Percentiles rank a stretch among this genome's conserved stretches.
phyloP scores from a whole-genome alignment of 2,888 invertebrate species.

The Phalera bucephala region DNA sequence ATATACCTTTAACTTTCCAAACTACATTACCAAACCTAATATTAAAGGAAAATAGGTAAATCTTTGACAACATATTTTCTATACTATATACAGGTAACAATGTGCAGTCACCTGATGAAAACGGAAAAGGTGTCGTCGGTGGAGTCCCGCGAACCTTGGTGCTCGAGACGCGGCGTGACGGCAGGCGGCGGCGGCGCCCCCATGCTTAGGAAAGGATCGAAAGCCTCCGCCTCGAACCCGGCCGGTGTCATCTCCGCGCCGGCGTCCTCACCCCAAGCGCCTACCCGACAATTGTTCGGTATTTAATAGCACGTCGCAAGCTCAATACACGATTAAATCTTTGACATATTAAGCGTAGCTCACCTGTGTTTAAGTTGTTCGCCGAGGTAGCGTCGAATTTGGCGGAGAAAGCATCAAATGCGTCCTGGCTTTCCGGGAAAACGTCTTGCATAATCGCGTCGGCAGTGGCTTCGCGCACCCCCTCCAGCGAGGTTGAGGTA shows the following conservation, averaged over 20 bases:
- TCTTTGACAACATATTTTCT: no score
- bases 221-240: constrained; percentile 88
- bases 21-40: no score
- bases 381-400: constrained; percentile 90
- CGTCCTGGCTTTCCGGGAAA: constrained; percentile 66
- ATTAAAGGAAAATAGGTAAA: no score
- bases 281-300: no score
- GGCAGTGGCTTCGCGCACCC: constrained; percentile 42
- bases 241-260: constrained; percentile 78
- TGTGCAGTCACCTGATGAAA: constrained; percentile 89
- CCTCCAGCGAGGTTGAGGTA: constrained; percentile 34
- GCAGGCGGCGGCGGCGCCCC: constrained; percentile 88
- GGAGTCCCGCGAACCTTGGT: constrained; percentile 88
- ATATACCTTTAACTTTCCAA: no score
- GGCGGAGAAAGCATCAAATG: constrained; percentile 94
- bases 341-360: no score
- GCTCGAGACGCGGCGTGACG: constrained; percentile 85
- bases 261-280: constrained; percentile 65
- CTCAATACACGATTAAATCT: no score
- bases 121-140: constrained; percentile 91
- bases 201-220: constrained; percentile 92
- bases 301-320: no score
- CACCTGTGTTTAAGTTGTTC: constrained; percentile 59
- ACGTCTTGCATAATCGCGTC: constrained; percentile 57
- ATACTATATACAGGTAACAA: no score